Evolutionary conservation across 2,888 invertebrate genomes (phyloP), one percentile per base, ranked within the genome.

Genomic region (Cheilosia scutellata): DNA sequence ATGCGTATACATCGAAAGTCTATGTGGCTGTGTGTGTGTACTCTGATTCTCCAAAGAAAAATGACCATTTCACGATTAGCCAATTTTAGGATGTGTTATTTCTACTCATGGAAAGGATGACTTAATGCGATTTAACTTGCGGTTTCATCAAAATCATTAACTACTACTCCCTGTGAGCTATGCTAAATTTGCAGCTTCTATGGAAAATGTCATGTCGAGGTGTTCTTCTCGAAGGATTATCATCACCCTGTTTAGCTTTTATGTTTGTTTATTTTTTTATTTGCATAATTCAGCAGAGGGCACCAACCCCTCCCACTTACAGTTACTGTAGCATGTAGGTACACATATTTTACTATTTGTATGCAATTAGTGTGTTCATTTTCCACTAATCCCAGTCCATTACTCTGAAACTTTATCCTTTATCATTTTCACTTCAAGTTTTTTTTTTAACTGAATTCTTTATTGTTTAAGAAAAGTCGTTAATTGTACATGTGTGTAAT

Each of bases 401-500:
- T 60, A 42, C 62, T 55, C 27, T 27, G 25, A n/a, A 7, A 20
- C 16, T 74, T 31, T 53, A 66, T 51, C 53, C 66, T 66, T 31
- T 53, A 66, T 51, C 53, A 74, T 74, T 37, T 51, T 6, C 11
- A 44, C 58, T 72, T 66, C 16, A 25, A 65, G 42, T 79, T n/a
- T 20, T 16, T 9, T 37, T 3, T 37, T 4, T 11, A 11, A 37
- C 9, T 37, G 11, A 37, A 37, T 37, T 11, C 11, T 11, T 37
- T 33, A 11, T 37, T 11, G 11, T 11, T 11, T 11, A 37, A 37
- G 7, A 2, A 37, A 37, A 37, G 11, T 4, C 37, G 4, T 37
- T 37, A 11, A 11, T 4, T 5, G 4, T 37, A 2, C 11, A 37
- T 4, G 4, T 11, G 37, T 37, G 37, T 37, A 29, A 29, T 29